Conservation (phyloP, 1,140 invertebrate species). For the Hycleus phaleratus region DNA sequence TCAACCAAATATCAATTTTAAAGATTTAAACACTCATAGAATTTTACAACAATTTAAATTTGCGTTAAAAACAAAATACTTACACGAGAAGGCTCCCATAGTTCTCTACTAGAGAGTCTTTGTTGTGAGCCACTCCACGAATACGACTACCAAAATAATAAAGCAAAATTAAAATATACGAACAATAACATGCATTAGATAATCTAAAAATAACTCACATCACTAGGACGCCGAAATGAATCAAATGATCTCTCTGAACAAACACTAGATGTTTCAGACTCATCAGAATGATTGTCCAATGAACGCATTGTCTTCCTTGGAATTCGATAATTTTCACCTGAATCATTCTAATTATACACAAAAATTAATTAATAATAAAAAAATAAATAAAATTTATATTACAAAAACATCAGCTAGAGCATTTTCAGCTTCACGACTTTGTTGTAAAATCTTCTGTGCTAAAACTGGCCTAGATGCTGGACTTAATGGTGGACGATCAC, state of each 20-base stretch:
- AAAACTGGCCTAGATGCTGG: constrained; percentile 54
- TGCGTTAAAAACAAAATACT: constrained; percentile 19
- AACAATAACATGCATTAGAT: background rate
- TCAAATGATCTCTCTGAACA: constrained; percentile 88
- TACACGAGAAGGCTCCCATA: constrained; percentile 50
- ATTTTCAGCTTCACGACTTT: constrained; percentile 82
- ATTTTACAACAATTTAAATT: background rate
- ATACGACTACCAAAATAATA: constrained; percentile 51
- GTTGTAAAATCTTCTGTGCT: constrained; percentile 75
- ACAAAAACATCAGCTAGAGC: constrained; percentile 70
- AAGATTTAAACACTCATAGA: background rate
- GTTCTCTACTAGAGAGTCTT: constrained; percentile 58
- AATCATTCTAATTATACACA: constrained; percentile 21
- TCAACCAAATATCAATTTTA: background rate
- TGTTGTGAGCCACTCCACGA: constrained; percentile 76
- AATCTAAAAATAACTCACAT: constrained; percentile 56
- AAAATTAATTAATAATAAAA: background rate
- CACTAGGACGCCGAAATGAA: constrained; percentile 67
- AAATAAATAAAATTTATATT: constrained; percentile 19
- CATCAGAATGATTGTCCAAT: constrained; percentile 50
- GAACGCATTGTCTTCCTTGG: constrained; percentile 33
- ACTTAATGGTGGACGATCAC: constrained; percentile 46
- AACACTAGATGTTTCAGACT: constrained; percentile 90
- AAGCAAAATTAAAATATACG: constrained; percentile 12
- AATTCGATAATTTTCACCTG: constrained; percentile 23